phyloP scores from a whole-genome alignment of 1,140 invertebrate genomes.

The Mamestra configurata region DNA sequence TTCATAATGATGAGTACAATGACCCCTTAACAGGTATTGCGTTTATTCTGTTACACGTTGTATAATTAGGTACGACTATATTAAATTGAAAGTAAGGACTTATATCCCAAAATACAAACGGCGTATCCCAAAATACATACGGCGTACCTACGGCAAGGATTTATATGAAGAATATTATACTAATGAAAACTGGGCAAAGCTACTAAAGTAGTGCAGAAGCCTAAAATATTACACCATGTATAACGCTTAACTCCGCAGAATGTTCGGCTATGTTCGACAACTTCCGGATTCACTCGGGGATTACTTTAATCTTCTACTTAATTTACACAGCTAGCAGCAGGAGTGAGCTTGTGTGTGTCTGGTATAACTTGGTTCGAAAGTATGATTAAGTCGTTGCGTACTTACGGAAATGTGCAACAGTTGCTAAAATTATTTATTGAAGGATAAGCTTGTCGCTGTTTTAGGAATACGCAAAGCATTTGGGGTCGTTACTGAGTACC shows the following conservation, averaged over 20 bases:
- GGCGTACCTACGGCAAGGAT: no score
- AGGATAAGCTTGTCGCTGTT: no score
- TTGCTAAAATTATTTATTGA: no score
- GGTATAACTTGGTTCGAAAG: not conserved
- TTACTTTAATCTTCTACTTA: not conserved
- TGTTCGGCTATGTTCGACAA: not conserved
- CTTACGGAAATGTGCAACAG: not conserved
- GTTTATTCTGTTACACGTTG: no score
- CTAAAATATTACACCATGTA: slow-evolving; percentile 22
- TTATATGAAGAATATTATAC: not conserved
- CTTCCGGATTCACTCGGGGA: slow-evolving; percentile 3
- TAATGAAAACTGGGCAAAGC: not conserved
- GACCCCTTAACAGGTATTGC: no score
- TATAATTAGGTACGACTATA: no score
- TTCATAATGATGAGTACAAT: no score
- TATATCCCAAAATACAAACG: no score
- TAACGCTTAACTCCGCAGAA: not conserved
- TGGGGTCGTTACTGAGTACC: no score
- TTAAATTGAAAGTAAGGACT: no score
- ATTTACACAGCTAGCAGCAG: not conserved
- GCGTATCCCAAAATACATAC: no score
- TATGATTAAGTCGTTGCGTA: not conserved
- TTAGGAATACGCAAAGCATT: no score
- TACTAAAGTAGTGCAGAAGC: not conserved
- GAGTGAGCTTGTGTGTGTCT: not conserved